Percentiles rank a stretch among this genome's conserved stretches.
These are phyloP conservation scores for Pogona vitticeps DNA, from an alignment of 2,113 vertebrate genomes.

Conservation along the genomic window DNA sequence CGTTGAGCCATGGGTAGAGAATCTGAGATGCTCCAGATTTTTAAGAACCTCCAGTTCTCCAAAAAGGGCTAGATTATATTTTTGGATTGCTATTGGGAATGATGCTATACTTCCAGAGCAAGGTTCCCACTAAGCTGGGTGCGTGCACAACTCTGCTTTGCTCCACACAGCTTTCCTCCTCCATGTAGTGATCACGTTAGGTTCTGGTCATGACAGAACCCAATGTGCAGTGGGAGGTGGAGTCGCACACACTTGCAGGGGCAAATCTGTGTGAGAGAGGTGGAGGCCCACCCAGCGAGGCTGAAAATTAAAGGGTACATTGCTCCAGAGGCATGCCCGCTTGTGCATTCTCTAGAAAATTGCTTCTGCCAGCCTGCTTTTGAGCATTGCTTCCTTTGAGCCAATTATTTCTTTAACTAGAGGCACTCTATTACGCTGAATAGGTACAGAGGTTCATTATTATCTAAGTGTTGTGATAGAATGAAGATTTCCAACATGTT, in stretches of 20 bases:
- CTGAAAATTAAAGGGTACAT: too few species aligned
- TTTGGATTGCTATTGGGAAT: background rate
- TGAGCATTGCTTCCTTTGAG: background rate
- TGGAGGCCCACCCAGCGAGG: too few species aligned
- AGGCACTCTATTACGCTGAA: background rate
- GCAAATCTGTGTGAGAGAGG: too few species aligned
- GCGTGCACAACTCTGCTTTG: too few species aligned
- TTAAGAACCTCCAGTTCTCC: background rate
- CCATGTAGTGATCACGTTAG: too few species aligned
- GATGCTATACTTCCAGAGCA: background rate
- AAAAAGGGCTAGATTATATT: background rate
- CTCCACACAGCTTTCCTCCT: too few species aligned
- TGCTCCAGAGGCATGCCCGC: background rate
- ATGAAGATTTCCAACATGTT: background rate
- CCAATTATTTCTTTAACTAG: background rate
- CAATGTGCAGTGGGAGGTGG: too few species aligned
- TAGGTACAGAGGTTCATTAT: background rate
- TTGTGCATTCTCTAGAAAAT: accelerated
- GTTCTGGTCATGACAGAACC: too few species aligned
- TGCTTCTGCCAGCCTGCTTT: background rate
- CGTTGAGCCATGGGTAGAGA: background rate
- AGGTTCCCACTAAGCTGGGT: too few species aligned
- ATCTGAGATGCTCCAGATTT: background rate
- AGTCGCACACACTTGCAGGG: too few species aligned
- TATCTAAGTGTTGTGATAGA: background rate